These are phyloP conservation scores for Erannis defoliaria DNA, from an alignment of 2,888 invertebrate species.

Conservation along the genomic window DNA sequence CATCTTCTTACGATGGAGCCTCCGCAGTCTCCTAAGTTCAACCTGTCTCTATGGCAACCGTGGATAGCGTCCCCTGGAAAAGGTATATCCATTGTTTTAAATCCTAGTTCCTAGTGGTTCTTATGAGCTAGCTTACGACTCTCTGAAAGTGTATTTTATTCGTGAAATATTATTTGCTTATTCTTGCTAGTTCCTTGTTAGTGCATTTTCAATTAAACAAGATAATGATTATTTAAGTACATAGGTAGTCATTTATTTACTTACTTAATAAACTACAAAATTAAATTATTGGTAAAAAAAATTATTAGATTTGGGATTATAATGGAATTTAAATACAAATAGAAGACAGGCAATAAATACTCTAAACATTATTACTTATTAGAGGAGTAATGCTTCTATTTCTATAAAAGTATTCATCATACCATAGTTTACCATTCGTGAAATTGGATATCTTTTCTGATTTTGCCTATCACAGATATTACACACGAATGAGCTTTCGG, in stretches of 20 bases:
- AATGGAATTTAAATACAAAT: neutral
- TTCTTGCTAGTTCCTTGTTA: no score
- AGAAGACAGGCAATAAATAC: neutral
- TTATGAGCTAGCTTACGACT: neutral
- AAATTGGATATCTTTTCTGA: slow-evolving; percentile 21
- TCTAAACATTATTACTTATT: neutral
- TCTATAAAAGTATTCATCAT: no score
- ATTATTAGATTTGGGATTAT: no score
- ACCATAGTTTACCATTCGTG: no score
- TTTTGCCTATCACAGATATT: slow-evolving; percentile 16
- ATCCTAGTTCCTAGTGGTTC: neutral
- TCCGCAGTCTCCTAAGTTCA: slow-evolving; percentile 83
- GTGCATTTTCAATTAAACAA: no score
- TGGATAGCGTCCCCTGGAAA: slow-evolving; percentile 77
- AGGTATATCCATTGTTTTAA: slow-evolving; percentile 58
- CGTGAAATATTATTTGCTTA: no score
- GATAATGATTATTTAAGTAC: no score
- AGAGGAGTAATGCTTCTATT: neutral
- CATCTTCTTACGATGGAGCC: slow-evolving; percentile 79
- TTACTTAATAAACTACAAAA: no score
- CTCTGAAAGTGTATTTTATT: neutral
- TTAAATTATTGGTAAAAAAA: no score
- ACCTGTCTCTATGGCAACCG: slow-evolving; percentile 82
- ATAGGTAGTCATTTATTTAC: no score
- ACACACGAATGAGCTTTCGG: slow-evolving; percentile 19